Evolutionary conservation across 2,888 invertebrate species (phyloP).

Genomic region (Lottia scabra): DNA sequence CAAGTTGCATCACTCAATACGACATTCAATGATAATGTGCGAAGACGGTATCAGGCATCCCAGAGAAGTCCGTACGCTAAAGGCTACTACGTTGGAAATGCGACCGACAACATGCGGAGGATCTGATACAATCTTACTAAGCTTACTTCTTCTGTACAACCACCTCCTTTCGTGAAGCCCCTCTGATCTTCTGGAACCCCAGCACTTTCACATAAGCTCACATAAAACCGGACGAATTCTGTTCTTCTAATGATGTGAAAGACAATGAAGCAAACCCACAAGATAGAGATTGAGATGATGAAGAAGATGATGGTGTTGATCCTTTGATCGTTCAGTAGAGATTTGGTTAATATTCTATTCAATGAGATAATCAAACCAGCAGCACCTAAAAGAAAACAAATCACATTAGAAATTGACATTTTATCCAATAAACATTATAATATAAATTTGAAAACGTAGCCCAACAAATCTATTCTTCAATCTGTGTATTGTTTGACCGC

Average conservation of each 20-base stretch:
- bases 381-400: slow-evolving; percentile 74
- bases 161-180: slow-evolving; percentile 85
- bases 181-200: slow-evolving; percentile 69
- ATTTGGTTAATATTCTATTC: slow-evolving; percentile 86
- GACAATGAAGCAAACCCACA: slow-evolving; percentile 82
- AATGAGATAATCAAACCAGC: slow-evolving; percentile 89
- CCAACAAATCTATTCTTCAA: no score
- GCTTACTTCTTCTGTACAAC: slow-evolving; percentile 80
- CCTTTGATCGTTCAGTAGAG: slow-evolving; percentile 80
- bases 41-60: no score
- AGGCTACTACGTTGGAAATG: neutral
- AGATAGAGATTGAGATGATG: slow-evolving; percentile 81
- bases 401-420: no score
- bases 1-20: no score
- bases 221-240: slow-evolving; percentile 86
- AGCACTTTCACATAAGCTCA: slow-evolving; percentile 75
- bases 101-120: neutral
- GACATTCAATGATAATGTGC: no score
- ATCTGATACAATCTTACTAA: slow-evolving; percentile 74
- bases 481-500: no score
- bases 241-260: slow-evolving; percentile 83
- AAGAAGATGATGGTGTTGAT: slow-evolving; percentile 90
- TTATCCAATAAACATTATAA: no score
- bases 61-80: no score
- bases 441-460: no score